phyloP scores from a whole-genome alignment of 2,797 vertebrate species.

The Sebastes minor region DNA sequence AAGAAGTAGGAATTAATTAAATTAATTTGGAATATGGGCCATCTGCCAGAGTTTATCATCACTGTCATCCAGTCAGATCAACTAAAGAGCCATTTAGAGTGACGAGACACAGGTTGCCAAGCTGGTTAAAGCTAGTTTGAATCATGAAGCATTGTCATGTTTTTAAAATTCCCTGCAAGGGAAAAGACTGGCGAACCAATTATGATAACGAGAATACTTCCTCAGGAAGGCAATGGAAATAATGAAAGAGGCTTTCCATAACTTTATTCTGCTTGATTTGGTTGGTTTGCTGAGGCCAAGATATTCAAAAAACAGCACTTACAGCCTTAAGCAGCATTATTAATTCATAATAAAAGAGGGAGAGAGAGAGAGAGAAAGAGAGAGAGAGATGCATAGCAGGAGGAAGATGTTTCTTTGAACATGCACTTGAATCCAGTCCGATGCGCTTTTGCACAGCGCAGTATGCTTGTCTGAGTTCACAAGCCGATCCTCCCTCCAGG shows the following conservation, averaged over 20 bases:
- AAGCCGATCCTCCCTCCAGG: constrained; percentile 77
- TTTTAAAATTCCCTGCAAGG: constrained; percentile 64
- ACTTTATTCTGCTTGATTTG: constrained; percentile 78
- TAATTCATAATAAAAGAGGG: constrained; percentile 53
- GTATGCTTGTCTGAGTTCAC: constrained; percentile 72
- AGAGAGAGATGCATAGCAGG: constrained; percentile 34
- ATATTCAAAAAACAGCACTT: constrained; percentile 67
- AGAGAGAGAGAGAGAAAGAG: constrained; percentile 19
- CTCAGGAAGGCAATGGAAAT: constrained; percentile 66
- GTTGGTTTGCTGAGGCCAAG: constrained; percentile 65
- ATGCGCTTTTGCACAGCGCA: constrained; percentile 69
- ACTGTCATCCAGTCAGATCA: constrained; percentile 87
- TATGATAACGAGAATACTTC: constrained; percentile 83
- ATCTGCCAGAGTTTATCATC: constrained; percentile 82
- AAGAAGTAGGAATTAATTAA: constrained; percentile 12
- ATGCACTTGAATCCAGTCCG: constrained; percentile 73
- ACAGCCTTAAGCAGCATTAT: constrained; percentile 75
- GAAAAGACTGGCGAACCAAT: constrained; percentile 74
- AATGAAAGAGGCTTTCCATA: constrained; percentile 54
- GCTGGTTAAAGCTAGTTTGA: constrained; percentile 84
- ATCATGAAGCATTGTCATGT: constrained; percentile 68
- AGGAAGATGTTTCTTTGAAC: constrained; percentile 64
- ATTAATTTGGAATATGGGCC: constrained; percentile 25
- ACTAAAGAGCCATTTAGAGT: constrained; percentile 89
- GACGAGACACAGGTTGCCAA: constrained; percentile 86